phyloP scores from a whole-genome alignment of 1,140 invertebrate species.

The Micrasema longulum region DNA sequence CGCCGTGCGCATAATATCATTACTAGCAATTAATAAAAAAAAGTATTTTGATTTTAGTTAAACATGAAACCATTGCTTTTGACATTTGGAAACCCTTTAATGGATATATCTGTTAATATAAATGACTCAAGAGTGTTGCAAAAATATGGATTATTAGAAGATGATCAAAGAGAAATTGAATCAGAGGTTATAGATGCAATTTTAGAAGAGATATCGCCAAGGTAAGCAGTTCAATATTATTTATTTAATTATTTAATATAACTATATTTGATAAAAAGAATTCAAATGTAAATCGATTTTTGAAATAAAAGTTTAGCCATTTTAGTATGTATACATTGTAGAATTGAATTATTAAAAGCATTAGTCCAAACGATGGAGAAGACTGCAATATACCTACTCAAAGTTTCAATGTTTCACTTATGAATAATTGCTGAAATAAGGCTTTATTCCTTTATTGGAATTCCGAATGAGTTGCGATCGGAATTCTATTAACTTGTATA shows the following conservation, averaged over 20 bases:
- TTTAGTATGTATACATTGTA: too few relatives aligned
- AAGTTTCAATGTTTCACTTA: neutral
- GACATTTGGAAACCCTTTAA: constrained; percentile 75
- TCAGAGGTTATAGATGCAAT: constrained; percentile 27
- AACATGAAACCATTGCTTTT: constrained; percentile 54
- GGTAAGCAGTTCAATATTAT: constrained; percentile 28
- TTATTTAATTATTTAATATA: neutral
- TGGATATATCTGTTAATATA: constrained; percentile 71
- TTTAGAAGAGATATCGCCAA: constrained; percentile 16
- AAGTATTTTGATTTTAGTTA: constrained; percentile 6
- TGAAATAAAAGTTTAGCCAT: too few relatives aligned
- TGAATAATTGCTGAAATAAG: constrained; percentile 19
- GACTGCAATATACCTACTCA: too few relatives aligned
- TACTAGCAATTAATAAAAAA: too few relatives aligned
- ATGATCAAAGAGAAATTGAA: constrained; percentile 66
- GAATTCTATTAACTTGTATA: neutral
- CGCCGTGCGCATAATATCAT: too few relatives aligned
- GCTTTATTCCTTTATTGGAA: neutral
- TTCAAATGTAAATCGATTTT: too few relatives aligned
- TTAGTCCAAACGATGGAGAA: too few relatives aligned
- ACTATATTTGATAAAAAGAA: too few relatives aligned
- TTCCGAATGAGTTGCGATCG: constrained; percentile 1
- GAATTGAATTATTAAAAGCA: too few relatives aligned
- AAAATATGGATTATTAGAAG: constrained; percentile 69
- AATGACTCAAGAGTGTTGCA: constrained; percentile 66